phyloP scores from a whole-genome alignment of 1,140 invertebrate species.

The Drosophila equinoxialis region DNA sequence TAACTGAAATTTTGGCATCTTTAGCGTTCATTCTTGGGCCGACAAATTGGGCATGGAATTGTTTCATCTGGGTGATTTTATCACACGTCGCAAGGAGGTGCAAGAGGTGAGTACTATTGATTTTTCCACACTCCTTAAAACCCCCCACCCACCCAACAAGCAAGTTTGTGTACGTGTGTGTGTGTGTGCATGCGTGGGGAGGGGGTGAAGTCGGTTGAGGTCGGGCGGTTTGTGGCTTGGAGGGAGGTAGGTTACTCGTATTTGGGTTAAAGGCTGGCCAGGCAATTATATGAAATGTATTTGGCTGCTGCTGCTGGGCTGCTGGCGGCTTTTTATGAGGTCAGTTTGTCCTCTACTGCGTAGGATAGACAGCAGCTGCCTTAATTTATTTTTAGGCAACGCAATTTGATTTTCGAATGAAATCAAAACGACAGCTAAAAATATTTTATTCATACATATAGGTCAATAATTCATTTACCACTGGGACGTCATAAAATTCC shows the following conservation, averaged over 20 bases:
- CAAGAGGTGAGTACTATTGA: constrained; percentile 85
- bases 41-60: constrained; percentile 89
- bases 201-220: no score
- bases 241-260: constrained; percentile 29
- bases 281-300: constrained; percentile 68
- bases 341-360: constrained; percentile 42
- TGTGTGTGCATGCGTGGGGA: not conserved
- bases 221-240: no score
- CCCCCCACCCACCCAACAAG: not conserved
- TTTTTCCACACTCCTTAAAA: constrained; percentile 51
- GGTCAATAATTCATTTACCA: no score
- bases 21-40: constrained; percentile 88
- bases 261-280: constrained; percentile 73
- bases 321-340: constrained; percentile 42
- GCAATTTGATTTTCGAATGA: constrained; percentile 59
- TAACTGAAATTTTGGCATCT: not conserved
- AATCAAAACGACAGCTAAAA: constrained; percentile 42
- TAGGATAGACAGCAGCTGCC: constrained; percentile 37
- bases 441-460: not conserved
- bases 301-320: constrained; percentile 16
- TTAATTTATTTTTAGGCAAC: constrained; percentile 60
- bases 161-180: constrained; percentile 9
- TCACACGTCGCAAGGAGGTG: constrained; percentile 88
- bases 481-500: constrained; percentile 3
- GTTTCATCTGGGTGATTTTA: constrained; percentile 88